Conservation (phyloP, 2,888 invertebrate genomes). For the Epinotia brunnichana region DNA sequence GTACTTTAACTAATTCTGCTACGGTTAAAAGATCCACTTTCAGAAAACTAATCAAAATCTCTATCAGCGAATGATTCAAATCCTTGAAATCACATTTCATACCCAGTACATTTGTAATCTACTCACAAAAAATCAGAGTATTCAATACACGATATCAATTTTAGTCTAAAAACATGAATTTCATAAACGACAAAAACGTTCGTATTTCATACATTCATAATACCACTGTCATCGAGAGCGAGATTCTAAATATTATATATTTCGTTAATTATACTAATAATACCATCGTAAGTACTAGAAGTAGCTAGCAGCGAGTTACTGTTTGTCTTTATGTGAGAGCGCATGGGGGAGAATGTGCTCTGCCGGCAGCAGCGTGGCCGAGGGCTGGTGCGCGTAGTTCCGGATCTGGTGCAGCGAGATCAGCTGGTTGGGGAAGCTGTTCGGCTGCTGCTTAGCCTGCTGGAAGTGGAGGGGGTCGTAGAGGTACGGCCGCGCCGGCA, state of each 20-base stretch:
- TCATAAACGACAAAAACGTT: conserved; percentile 70
- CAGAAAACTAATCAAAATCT: conserved; percentile 57
- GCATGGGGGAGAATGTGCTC: conserved; percentile 86
- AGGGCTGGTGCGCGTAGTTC: conserved; percentile 97
- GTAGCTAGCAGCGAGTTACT: conserved; percentile 71
- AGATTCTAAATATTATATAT: conserved; percentile 79
- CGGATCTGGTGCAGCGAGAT: conserved; percentile 98
- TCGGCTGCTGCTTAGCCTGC: conserved; percentile 85
- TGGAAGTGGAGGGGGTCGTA: conserved; percentile 97
- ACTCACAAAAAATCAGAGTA: conserved; percentile 76
- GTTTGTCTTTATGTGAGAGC: conserved; percentile 81
- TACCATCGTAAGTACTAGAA: conserved; percentile 80
- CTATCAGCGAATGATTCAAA: conserved; percentile 49
- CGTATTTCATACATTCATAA: conserved; percentile 73
- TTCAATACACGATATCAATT: conserved; percentile 73
- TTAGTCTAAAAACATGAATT: conserved; percentile 78
- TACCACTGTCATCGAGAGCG: conserved; percentile 79
- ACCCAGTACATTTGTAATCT: conserved; percentile 73
- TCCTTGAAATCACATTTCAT: conserved; percentile 69
- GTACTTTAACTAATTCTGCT: conserved; percentile 15
- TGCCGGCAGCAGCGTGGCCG: conserved; percentile 87
- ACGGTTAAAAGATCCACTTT: conserved; percentile 48
- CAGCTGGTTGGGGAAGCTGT: conserved; percentile 94
- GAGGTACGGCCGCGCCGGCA: conserved; percentile 91
- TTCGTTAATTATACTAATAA: conserved; percentile 79